Percentiles rank a stretch among this genome's conserved stretches.
Conservation (phyloP, 2,888 invertebrate genomes). For the Meganola albula region DNA sequence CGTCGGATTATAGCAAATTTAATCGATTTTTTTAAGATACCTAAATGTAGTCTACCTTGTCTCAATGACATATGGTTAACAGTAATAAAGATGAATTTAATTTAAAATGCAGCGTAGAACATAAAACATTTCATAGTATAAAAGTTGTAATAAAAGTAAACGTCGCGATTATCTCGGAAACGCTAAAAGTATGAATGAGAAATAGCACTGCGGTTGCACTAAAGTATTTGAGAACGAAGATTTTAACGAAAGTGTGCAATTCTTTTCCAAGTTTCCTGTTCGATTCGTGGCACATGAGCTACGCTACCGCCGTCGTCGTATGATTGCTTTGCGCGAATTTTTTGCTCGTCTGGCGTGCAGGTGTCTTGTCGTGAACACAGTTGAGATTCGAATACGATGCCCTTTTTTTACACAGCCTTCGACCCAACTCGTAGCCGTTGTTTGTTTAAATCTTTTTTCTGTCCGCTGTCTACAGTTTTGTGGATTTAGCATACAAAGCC, state of each 20-base stretch:
- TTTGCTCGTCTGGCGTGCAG: conserved; percentile 65
- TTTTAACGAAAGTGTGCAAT: conserved; percentile 40
- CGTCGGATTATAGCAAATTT: no score
- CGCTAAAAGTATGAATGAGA: conserved; percentile 21
- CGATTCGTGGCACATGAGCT: conserved; percentile 25
- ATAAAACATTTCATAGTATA: conserved; percentile 1
- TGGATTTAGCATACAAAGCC: no score
- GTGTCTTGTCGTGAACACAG: conserved; percentile 47
- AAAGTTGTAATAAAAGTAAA: background rate
- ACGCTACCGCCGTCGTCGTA: conserved; percentile 11
- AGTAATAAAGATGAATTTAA: background rate
- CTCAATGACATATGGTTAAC: background rate
- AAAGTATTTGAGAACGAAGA: conserved; percentile 31
- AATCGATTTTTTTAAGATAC: no score
- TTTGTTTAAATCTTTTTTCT: conserved; percentile 52
- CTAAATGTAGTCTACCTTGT: no score
- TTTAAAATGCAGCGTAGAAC: background rate
- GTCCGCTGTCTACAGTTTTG: conserved; percentile 35
- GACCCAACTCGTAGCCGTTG: conserved; percentile 45
- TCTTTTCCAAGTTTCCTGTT: conserved; percentile 43
- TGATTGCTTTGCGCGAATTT: conserved; percentile 52
- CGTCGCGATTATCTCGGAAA: background rate
- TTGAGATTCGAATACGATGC: conserved; percentile 36
- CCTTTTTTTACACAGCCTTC: conserved; percentile 52
- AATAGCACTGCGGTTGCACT: conserved; percentile 27